Conservation (phyloP, 2,113 vertebrate genomes). For the Dasyornis broadbenti region DNA sequence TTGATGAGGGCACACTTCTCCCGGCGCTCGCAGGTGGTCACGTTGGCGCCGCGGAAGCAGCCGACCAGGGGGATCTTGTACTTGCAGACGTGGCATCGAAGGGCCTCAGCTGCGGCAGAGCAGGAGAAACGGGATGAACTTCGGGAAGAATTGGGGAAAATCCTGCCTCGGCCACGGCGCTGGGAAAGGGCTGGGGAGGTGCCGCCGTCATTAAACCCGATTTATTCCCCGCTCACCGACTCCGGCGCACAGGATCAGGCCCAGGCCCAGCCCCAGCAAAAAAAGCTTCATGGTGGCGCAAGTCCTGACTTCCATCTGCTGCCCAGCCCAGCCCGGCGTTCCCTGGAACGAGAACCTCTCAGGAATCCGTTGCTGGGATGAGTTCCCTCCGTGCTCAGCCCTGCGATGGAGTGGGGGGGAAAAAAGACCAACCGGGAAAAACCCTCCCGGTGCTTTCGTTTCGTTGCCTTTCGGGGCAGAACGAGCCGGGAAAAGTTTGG, state of each 20-base stretch:
- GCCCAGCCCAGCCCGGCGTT: not conserved
- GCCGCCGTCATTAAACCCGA: rapidly evolving
- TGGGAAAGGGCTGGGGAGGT: rapidly evolving
- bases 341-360: rapidly evolving
- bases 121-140: rapidly evolving
- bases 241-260: not conserved
- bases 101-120: not conserved
- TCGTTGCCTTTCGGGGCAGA: not conserved
- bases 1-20: conserved; percentile 15
- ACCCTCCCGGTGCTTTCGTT: rapidly evolving
- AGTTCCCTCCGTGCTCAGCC: not conserved
- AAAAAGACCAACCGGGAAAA: rapidly evolving
- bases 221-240: not conserved
- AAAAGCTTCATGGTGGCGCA: not conserved
- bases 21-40: not conserved
- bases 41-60: not conserved
- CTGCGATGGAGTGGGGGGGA: rapidly evolving
- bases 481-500: rapidly evolving
- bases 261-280: not conserved
- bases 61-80: not conserved
- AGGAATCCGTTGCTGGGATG: rapidly evolving
- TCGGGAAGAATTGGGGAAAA: rapidly evolving
- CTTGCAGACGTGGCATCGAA: not conserved
- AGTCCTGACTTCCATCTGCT: not conserved
- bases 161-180: rapidly evolving